A percentile compares a stretch with the other conserved stretches of the same genome.
Evolutionary conservation across 2,113 vertebrate species (phyloP).

Genomic region (Antennarius striatus): DNA sequence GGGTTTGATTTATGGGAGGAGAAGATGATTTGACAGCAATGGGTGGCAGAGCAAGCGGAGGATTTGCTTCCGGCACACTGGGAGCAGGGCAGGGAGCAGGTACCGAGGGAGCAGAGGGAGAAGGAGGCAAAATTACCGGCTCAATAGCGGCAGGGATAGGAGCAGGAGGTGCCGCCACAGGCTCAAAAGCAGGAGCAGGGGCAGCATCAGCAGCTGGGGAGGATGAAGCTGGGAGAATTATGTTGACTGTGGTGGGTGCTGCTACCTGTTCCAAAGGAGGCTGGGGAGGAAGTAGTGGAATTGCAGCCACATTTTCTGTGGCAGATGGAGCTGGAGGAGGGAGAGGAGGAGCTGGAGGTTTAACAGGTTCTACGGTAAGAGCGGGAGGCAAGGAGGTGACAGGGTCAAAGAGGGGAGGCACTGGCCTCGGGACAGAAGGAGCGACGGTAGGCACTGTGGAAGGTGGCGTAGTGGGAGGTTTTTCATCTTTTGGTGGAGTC

Average conservation of each 20-base stretch:
- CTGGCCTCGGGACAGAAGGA: slow-evolving; percentile 50
- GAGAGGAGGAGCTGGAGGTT: slow-evolving; percentile 27
- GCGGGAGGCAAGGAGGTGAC: slow-evolving; percentile 58
- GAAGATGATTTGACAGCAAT: slow-evolving; percentile 13
- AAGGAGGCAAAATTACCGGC: slow-evolving; percentile 35
- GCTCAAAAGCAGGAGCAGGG: slow-evolving; percentile 56
- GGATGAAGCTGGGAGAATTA: slow-evolving; percentile 45
- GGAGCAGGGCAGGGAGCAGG: slow-evolving; percentile 35
- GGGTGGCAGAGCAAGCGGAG: slow-evolving; percentile 31
- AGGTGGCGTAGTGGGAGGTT: slow-evolving; percentile 26
- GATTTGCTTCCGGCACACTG: slow-evolving; percentile 25
- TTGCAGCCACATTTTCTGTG: slow-evolving; percentile 46
- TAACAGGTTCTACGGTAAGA: slow-evolving; percentile 42
- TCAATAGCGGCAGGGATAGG: slow-evolving; percentile 38
- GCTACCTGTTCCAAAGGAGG: slow-evolving; percentile 67
- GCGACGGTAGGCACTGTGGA: slow-evolving; percentile 8
- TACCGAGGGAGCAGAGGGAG: slow-evolving; percentile 15
- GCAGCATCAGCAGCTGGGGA: slow-evolving; percentile 24
- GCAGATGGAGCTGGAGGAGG: slow-evolving; percentile 41
- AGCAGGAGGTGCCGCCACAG: slow-evolving; percentile 32
- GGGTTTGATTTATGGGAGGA: slow-evolving; percentile 38
- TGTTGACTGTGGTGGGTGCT: slow-evolving; percentile 53
- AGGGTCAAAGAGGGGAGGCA: slow-evolving; percentile 59
- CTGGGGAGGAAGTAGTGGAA: slow-evolving; percentile 32
- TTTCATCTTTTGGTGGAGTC: slow-evolving; percentile 53